Conservation (phyloP, 2,888 invertebrate species). For the Rhaphigaster nebulosa region DNA sequence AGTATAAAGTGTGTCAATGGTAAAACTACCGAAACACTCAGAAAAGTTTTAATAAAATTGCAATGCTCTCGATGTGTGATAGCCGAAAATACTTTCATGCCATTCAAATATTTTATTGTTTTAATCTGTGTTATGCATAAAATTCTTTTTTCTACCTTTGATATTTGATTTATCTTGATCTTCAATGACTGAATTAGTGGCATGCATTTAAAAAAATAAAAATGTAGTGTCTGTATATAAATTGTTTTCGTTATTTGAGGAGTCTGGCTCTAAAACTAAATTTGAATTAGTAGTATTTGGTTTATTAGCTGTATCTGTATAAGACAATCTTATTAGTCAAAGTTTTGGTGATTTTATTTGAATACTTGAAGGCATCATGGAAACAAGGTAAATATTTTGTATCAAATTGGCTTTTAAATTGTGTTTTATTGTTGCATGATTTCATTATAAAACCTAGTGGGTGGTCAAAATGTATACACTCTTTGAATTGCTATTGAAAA, state of each 20-base stretch:
- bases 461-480: background rate
- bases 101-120: background rate
- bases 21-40: background rate
- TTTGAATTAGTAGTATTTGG: background rate
- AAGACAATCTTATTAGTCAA: background rate
- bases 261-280: background rate
- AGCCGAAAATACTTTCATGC: background rate
- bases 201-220: background rate
- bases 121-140: background rate
- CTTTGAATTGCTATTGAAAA: background rate
- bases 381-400: conserved; percentile 9
- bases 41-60: background rate
- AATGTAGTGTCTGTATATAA: background rate
- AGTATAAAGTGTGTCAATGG: background rate
- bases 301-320: background rate
- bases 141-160: background rate
- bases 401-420: background rate
- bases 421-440: background rate
- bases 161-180: background rate
- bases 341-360: conserved; percentile 3
- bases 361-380: background rate
- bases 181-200: background rate
- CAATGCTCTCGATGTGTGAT: background rate
- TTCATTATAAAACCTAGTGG: background rate
- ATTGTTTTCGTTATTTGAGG: background rate